Percentiles rank a stretch among this genome's conserved stretches.
These are phyloP conservation scores for Iguana delicatissima DNA, from an alignment of 2,797 vertebrate genomes.

Conservation along the genomic window DNA sequence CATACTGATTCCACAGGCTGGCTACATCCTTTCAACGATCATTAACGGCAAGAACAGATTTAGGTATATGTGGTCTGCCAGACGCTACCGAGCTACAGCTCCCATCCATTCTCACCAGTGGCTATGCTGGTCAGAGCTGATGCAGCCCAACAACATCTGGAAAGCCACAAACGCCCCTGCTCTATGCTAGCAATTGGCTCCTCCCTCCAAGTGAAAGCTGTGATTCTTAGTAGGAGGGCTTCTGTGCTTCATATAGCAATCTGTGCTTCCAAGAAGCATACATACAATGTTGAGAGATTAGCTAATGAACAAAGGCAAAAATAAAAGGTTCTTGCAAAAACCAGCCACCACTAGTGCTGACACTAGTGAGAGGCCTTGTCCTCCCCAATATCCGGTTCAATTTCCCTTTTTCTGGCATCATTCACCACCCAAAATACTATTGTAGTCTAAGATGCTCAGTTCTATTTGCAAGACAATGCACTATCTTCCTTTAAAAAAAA, in stretches of 20 bases:
- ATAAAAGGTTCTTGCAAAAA: background rate
- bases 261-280: background rate
- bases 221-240: background rate
- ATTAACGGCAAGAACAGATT: background rate
- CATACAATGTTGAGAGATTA: background rate
- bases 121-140: background rate
- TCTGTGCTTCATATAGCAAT: background rate
- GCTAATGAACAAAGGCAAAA: background rate
- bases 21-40: background rate
- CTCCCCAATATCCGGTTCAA: background rate
- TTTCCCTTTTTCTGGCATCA: background rate
- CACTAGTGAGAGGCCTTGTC: background rate
- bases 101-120: background rate
- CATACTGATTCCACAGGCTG: background rate
- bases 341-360: background rate
- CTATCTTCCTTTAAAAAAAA: background rate
- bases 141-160: background rate
- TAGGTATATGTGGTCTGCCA: background rate
- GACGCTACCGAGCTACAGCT: background rate
- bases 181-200: background rate
- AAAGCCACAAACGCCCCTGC: background rate
- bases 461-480: background rate
- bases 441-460: background rate
- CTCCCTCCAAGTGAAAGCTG: background rate
- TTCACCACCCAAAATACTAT: background rate